A percentile compares a stretch with the other conserved stretches of the same genome.
Conservation (phyloP, 2,888 invertebrate species). For the Timandra comae region DNA sequence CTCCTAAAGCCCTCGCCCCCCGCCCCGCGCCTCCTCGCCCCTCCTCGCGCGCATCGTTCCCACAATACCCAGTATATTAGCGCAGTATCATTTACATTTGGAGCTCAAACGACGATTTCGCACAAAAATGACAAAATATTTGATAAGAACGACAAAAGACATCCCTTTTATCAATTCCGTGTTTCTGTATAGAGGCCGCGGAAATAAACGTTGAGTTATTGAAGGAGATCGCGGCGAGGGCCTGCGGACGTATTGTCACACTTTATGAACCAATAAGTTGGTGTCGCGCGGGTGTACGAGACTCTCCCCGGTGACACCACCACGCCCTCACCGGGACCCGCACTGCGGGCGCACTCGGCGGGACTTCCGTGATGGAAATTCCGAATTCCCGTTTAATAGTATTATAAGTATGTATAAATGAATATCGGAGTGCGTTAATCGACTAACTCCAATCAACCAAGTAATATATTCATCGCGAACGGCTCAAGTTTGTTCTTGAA, state of each 20-base stretch:
- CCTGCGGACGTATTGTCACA: conserved; percentile 12
- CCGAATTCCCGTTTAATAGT: too few relatives aligned
- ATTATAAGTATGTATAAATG: too few relatives aligned
- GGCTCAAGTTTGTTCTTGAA: too few relatives aligned
- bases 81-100: conserved; percentile 15
- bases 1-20: conserved; percentile 9
- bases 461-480: too few relatives aligned
- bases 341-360: too few relatives aligned
- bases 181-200: conserved; percentile 14
- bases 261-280: conserved; percentile 7
- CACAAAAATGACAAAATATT: conserved; percentile 21
- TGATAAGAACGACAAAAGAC: conserved; percentile 19
- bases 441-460: too few relatives aligned
- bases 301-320: too few relatives aligned
- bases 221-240: conserved; percentile 9
- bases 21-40: background rate
- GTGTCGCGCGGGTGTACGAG: background rate
- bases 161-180: conserved; percentile 21
- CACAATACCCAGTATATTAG: conserved; percentile 14
- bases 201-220: conserved; percentile 23
- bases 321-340: too few relatives aligned
- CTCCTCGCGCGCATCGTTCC: background rate
- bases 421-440: too few relatives aligned
- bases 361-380: too few relatives aligned
- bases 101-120: conserved; percentile 11